Evolutionary conservation across 2,888 invertebrate genomes (phyloP).

Genomic region (Aelia acuminata): DNA sequence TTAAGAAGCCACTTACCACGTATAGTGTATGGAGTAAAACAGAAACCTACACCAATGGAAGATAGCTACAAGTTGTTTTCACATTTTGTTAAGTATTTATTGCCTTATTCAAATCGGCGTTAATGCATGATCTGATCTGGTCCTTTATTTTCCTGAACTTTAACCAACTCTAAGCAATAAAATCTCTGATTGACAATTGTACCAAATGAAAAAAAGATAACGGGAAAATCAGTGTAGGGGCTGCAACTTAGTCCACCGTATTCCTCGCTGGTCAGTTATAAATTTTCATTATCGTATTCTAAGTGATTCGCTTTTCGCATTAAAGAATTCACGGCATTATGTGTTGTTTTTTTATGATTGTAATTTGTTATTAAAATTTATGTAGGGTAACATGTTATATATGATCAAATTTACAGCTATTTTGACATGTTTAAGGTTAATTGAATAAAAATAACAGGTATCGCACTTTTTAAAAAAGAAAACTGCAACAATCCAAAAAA

Average conservation of each 20-base stretch:
- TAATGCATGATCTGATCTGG: neutral
- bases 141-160: neutral
- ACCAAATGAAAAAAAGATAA: neutral
- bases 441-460: no score
- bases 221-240: neutral
- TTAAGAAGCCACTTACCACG: neutral
- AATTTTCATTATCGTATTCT: neutral
- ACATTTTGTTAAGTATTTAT: neutral
- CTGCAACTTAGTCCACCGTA: neutral
- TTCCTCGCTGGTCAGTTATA: neutral
- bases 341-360: neutral
- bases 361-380: neutral
- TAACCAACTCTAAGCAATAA: neutral
- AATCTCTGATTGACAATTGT: constrained; percentile 21
- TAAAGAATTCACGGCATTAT: neutral
- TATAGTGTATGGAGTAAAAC: no score
- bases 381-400: neutral
- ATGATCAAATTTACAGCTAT: neutral
- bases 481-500: no score
- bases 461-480: no score
- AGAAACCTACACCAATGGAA: no score
- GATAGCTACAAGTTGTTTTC: neutral
- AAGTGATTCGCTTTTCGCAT: neutral
- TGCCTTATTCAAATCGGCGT: neutral
- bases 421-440: no score